phyloP scores from a whole-genome alignment of 2,888 invertebrate species.

The Tethea ocularis region DNA sequence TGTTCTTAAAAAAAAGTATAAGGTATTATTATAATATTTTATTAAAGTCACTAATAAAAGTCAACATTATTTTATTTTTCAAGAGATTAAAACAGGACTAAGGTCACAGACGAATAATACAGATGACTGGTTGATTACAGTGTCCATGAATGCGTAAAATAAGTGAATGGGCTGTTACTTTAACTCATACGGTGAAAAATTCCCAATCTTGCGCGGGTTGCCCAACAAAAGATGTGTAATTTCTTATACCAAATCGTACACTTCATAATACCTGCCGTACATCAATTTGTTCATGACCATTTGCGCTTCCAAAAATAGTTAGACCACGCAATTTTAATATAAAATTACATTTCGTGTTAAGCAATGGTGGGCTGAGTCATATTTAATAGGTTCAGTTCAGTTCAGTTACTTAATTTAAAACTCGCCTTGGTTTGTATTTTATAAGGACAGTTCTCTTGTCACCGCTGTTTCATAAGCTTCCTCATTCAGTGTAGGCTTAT shows the following conservation, averaged over 20 bases:
- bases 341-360: neutral
- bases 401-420: neutral
- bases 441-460: constrained; percentile 9
- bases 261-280: neutral
- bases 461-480: neutral
- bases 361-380: neutral
- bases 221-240: neutral
- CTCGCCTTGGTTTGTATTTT: constrained; percentile 3
- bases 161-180: neutral
- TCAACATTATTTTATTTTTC: too few relatives aligned
- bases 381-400: neutral
- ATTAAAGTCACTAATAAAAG: too few relatives aligned
- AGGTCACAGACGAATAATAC: too few relatives aligned
- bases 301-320: neutral
- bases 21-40: too few relatives aligned
- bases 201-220: neutral
- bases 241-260: neutral
- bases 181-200: neutral
- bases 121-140: neutral
- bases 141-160: neutral
- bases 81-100: too few relatives aligned
- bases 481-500: neutral
- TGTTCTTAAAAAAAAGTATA: too few relatives aligned
- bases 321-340: neutral
- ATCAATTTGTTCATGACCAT: neutral